Evolutionary conservation across 2,113 vertebrate genomes (phyloP).

Genomic region (Alligator sinensis): DNA sequence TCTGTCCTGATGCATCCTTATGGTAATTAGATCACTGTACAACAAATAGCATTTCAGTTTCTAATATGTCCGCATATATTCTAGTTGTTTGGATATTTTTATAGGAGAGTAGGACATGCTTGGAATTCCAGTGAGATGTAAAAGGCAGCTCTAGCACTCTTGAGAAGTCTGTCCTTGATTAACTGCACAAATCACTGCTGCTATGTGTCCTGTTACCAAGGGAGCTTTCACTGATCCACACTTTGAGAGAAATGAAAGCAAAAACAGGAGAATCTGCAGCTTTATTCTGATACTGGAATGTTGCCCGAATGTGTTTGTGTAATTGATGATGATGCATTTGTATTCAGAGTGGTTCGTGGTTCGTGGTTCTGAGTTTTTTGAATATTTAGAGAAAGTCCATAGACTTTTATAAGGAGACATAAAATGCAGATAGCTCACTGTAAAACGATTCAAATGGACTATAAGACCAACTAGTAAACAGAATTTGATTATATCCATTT

Average conservation of each 20-base stretch:
- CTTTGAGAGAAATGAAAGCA: constrained; percentile 7
- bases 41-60: background rate
- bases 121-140: constrained; percentile 12
- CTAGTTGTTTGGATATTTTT: constrained; percentile 1
- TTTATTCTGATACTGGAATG: constrained; percentile 7
- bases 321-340: background rate
- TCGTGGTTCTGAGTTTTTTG: background rate
- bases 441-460: background rate
- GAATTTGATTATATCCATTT: background rate
- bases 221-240: background rate
- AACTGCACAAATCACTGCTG: constrained; percentile 16
- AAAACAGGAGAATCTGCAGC: constrained; percentile 1
- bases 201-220: constrained; percentile 15
- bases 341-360: constrained; percentile 1
- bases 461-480: background rate
- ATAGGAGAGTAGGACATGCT: background rate
- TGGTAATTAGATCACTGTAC: background rate
- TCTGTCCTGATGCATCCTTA: background rate
- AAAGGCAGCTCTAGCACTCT: constrained; percentile 14
- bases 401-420: background rate
- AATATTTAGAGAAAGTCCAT: background rate
- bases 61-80: constrained; percentile 12
- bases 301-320: background rate
- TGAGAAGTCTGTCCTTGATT: constrained; percentile 48
- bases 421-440: background rate